Evolutionary conservation across 2,888 invertebrate genomes (phyloP).

Genomic region (Diarsia rubi): DNA sequence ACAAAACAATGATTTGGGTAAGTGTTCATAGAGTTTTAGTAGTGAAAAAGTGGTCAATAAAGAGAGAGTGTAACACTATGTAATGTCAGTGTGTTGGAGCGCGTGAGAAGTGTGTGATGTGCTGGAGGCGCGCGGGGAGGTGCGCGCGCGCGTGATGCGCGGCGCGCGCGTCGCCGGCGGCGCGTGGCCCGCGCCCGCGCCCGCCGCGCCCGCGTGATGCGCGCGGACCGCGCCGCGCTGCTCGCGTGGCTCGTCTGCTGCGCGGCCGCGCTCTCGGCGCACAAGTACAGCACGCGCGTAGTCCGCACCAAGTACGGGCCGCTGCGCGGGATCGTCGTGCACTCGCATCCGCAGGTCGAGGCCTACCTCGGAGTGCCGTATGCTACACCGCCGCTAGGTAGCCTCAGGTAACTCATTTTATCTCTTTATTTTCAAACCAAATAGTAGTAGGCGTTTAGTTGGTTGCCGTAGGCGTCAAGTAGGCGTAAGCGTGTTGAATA

Average conservation of each 20-base stretch:
- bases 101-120: constrained; percentile 82
- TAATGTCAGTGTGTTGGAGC: constrained; percentile 81
- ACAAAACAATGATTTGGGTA: constrained; percentile 85
- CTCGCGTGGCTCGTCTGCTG: constrained; percentile 91
- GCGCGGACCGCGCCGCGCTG: constrained; percentile 89
- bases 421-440: background rate
- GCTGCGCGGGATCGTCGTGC: constrained; percentile 95
- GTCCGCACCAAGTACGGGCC: constrained; percentile 97
- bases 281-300: constrained; percentile 95
- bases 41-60: constrained; percentile 47
- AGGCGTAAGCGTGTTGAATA: background rate
- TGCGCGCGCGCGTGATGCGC: constrained; percentile 81
- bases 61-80: constrained; percentile 57
- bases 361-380: constrained; percentile 98
- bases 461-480: background rate
- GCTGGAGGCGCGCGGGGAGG: constrained; percentile 75
- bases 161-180: constrained; percentile 79
- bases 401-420: constrained; percentile 92
- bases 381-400: constrained; percentile 97
- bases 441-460: background rate
- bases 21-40: constrained; percentile 66
- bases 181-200: constrained; percentile 79
- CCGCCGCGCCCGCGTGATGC: constrained; percentile 87
- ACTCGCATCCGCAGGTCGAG: constrained; percentile 96
- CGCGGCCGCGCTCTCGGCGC: constrained; percentile 91